Evolutionary conservation across 2,113 vertebrate species (phyloP), one percentile per base, ranked within the genome.

Genomic region (Nerophis ophidion): DNA sequence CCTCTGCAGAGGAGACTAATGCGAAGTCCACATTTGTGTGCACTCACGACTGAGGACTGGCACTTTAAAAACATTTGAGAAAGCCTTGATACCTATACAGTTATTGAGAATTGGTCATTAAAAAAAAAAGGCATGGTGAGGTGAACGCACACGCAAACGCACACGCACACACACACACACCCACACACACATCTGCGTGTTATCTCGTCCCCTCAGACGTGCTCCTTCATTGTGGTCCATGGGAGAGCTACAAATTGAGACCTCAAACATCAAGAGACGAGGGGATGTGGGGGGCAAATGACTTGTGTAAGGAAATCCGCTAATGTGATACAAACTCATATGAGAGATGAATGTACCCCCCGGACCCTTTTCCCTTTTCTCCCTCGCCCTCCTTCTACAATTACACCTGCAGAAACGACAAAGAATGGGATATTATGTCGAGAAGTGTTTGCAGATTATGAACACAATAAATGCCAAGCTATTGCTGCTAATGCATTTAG

Each of bases 171-270:
- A 61, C 33, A 55, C 67, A 16, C 57, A 15, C 51, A 45, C 51
- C 34, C 57, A 6, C 61, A 40, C 40, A 19, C 66, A 60, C 68
- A 88, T 81, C 85, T 86, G 81, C 76, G 82, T 74, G 84, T 87
- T 88, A 85, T 84, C 82, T 82, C 75, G 66, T 68, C 77, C 69
- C 68, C 79, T 87, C 82, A 87, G 83, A 85, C 77, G 71, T 76
- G 81, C 35, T 76, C 57, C 34, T 85, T 70, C 72, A 82, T 88
- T 85, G 86, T 85, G 83, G 83, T 84, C 80, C 74, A 73, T 79
- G 78, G 84, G 81, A 70, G 80, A 85, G 84, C 84, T 74, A 81
- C 82, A 85, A 88, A 88, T 88, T 84, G 86, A 88, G 86, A 87
- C 84, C 84, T 85, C 86, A 84, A 82, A 85, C 80, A 84, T 80